phyloP scores from a whole-genome alignment of 2,888 invertebrate species.

The Bellardia bayeri region DNA sequence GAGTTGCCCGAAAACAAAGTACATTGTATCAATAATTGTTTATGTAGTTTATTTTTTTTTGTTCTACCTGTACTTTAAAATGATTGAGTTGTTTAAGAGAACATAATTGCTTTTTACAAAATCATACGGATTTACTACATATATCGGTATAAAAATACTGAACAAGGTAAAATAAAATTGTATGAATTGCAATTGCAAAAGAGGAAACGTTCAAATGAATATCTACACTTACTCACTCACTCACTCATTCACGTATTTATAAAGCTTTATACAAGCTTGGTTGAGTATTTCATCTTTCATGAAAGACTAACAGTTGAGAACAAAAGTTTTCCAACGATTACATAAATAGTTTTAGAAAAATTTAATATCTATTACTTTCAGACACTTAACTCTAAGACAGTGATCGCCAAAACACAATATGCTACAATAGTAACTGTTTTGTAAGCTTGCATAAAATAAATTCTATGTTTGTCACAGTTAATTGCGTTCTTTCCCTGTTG shows the following conservation, averaged over 20 bases:
- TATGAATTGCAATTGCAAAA: slow-evolving; percentile 6
- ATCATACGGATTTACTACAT: not conserved
- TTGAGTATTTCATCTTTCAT: not conserved
- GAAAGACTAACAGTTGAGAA: not conserved
- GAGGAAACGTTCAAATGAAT: not conserved
- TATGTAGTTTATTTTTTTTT: not conserved
- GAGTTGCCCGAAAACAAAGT: slow-evolving; percentile 63
- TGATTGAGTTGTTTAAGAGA: slow-evolving; percentile 67
- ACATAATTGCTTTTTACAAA: slow-evolving; percentile 45
- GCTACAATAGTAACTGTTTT: too few species aligned
- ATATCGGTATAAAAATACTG: not conserved
- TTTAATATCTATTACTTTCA: too few species aligned
- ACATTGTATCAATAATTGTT: slow-evolving; percentile 35
- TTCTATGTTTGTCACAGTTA: too few species aligned
- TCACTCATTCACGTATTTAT: too few species aligned
- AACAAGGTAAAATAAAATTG: slow-evolving; percentile 9
- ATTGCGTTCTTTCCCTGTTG: too few species aligned
- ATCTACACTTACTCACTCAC: too few species aligned
- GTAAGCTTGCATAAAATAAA: too few species aligned
- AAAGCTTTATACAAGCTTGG: not conserved
- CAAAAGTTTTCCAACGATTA: not conserved
- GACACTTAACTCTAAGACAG: too few species aligned
- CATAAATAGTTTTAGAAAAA: too few species aligned
- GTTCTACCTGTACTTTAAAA: slow-evolving; percentile 29
- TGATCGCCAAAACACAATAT: too few species aligned